Evolutionary conservation across 2,888 invertebrate genomes (phyloP), one percentile per base, ranked within the genome.

Genomic region (Ctenicera cuprea): DNA sequence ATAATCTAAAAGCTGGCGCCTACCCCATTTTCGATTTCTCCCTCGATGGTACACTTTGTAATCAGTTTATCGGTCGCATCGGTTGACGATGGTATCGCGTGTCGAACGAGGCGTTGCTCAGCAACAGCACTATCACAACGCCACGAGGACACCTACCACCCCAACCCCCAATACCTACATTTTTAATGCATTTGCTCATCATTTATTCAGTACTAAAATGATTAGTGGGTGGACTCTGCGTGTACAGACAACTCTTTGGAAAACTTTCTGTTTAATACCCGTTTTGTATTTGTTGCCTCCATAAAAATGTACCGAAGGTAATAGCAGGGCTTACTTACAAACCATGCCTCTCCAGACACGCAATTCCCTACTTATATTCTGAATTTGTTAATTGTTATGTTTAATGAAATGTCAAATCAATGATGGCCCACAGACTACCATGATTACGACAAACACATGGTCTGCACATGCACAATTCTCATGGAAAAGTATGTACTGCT

Each of bases 81-180:
- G 81, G 82, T 80, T 86, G 86, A 86, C 85, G 86, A 85, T 85
- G 80, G 83, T 85, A 85, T 86, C 85, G 86, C 86, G 86, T 86
- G 86, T 84, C 80, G 81, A 79, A 75, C 79, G 79, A 75, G 73
- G 73, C 74, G 86, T 86, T 80, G 81, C 85, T 77, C 72, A 78
- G 85, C 85, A 85, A 86, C 85, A 76, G 79, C 80, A 83, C 85
- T 83, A 83, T 85, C 84, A 84, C 85, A 84, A 85, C 84, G 83
- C 78, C 77, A 77, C 78, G 67, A 74, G 65, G 70, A 67, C 75
- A 72, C 78, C 78, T 76, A 62, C 80, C 79, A 73, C 78, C 79
- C 79, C 79, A 80, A 78, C 80, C 78, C 81, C 76, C 77, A 76
- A 79, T 77, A 80, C 81, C 76, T 85, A 82, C 84, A 86, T 86